Evolutionary conservation across 2,888 invertebrate genomes (phyloP), one percentile per base, ranked within the genome.

Genomic region (Harmothoe impar): DNA sequence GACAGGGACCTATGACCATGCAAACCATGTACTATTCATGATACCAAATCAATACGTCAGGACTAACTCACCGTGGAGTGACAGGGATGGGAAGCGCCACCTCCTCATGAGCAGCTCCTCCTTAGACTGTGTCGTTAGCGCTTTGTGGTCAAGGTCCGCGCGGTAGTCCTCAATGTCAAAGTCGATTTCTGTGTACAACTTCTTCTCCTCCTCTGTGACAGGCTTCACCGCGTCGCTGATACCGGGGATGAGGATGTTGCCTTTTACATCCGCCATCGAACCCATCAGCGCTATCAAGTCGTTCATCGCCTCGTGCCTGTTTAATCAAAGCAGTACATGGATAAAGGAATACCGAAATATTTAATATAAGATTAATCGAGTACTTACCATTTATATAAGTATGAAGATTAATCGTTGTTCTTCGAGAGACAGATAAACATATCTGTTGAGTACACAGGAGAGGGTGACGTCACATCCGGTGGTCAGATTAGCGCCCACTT

Each of bases 1-100:
- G n/a, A n/a, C n/a, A n/a, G n/a, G n/a, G n/a, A n/a, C n/a, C n/a
- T n/a, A n/a, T n/a, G n/a, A n/a, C n/a, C n/a, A n/a, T n/a, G 10
- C 10, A 43, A 10, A 10, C 43, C 43, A 43, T 7, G 43, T 43
- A 10, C 10, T 43, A 43, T 43, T 3, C 43, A 43, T 43, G 43
- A 10, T 7, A 43, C 5, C 10, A 43, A 43, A 43, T 43, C 43
- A 7, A n/a, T n/a, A n/a, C n/a, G n/a, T n/a, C n/a, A n/a, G 10
- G 43, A 43, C 5, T 10, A 43, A 3, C 92, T 90, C 92, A 96
- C 96, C 99, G 96, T 99, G 99, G 86, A 99, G 96, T 0, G 99
- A 99, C 15, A 99, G 96, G 89, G 98, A 98, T 0, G 99, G 99
- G 95, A 97, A 98, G 90, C 99, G 97, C 99, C 99, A 99, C 91